Base-by-base conservation (phyloP, 2,113 vertebrate genomes). In the Mystacornis crossleyi region DNA sequence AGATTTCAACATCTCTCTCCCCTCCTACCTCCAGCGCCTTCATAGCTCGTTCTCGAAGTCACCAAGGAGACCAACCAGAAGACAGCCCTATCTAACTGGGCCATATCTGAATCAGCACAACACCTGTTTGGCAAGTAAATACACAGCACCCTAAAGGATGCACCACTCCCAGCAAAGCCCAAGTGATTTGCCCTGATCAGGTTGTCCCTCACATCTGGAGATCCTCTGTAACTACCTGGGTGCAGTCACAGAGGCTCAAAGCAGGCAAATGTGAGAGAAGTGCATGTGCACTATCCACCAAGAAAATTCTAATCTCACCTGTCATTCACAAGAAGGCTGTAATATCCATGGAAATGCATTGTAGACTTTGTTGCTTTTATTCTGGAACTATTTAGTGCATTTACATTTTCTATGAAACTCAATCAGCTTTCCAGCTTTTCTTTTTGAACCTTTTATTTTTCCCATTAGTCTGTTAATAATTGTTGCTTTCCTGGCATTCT, bases 401-500 rank as follows among this genome's bases (percentile, higher is more conserved):
- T 97, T 97, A 89, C 29, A 83, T 95, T 98, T 97, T 96, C 90
- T 96, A 93, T 71, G 95, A 95, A 97, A 96, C 91, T 96, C 95
- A 96, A 95, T 97, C 96, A 97, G 92, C 60, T 95, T 95, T 93
- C 81, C 81, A 96, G 74, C 55, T 91, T 96, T 97, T 96, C 92
- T 95, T 86, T 96, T 91, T 95, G 94, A 97, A 94, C 64, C 43
- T 96, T 95, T 92, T 95, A 69, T 97, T 97, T 97, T 96, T 95
- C 83, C 95, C 96, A 97, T 98, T 98, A 97, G 89, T 95, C 93
- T 94, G 91, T 90, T 98, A 98, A 97, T 98, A 97, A 95, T 97
- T 95, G 34, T 96, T 97, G 91, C 97, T 97, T 97, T 97, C 93
- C 87, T 96, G 95, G 95, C 95, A 96, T 96, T 81, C 94, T 93